Conservation (phyloP, 2,113 vertebrate species). For the Callocephalon fimbriatum region DNA sequence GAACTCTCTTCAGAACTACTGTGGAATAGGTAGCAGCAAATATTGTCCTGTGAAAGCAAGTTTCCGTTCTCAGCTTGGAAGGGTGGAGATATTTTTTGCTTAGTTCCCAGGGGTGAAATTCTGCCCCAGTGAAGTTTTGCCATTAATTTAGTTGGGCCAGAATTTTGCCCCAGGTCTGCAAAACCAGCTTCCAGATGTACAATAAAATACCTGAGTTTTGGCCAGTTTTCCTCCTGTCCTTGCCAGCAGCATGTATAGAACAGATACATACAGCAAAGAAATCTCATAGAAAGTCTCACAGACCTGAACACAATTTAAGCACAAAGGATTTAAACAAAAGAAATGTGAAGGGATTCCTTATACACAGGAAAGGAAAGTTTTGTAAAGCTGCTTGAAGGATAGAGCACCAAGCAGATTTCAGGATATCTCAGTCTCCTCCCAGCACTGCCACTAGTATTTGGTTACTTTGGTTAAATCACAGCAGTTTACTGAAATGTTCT, state of each 20-base stretch:
- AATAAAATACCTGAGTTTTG: constrained; percentile 50
- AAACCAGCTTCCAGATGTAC: constrained; percentile 51
- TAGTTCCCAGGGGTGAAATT: constrained; percentile 47
- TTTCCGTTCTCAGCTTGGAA: constrained; percentile 44
- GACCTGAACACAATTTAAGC: neutral
- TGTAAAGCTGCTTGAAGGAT: neutral
- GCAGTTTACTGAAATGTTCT: neutral
- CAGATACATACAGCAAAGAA: neutral
- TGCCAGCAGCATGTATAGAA: constrained; percentile 3
- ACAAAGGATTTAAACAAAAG: neutral
- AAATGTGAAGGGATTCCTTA: neutral
- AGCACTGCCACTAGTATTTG: neutral
- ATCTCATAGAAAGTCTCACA: neutral
- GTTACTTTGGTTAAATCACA: neutral
- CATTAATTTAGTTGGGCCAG: constrained; percentile 36
- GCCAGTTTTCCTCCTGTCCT: neutral
- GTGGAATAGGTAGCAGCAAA: neutral
- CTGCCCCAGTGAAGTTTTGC: constrained; percentile 36
- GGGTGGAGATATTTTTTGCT: constrained; percentile 28
- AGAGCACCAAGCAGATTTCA: neutral
- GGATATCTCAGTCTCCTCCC: neutral
- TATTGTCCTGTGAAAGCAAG: constrained; percentile 7
- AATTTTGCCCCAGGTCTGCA: constrained; percentile 8
- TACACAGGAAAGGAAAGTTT: neutral
- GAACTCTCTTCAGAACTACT: neutral